A percentile compares a stretch with the other conserved stretches of the same genome.
These are phyloP conservation scores for Drosophila serrata DNA, from an alignment of 1,140 invertebrate genomes.

Conservation along the genomic window DNA sequence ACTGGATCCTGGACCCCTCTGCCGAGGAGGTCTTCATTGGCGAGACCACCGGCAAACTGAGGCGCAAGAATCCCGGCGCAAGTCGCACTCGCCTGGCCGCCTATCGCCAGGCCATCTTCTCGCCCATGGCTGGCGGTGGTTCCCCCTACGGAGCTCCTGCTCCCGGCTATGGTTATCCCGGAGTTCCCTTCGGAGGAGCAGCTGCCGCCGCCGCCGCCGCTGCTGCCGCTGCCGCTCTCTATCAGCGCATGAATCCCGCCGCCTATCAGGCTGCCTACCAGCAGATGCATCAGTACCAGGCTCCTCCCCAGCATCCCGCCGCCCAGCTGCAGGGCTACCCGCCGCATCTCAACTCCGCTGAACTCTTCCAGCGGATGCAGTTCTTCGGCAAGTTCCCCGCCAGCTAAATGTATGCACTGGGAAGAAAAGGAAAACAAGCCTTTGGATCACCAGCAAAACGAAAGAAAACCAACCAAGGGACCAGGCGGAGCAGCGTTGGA, in stretches of 20 bases:
- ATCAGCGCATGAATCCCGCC: conserved; percentile 77
- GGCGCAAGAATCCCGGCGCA: conserved; percentile 94
- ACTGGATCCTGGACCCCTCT: conserved; percentile 98
- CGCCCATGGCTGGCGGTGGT: conserved; percentile 78
- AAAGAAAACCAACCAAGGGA: conserved; percentile 30
- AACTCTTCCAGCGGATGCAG: conserved; percentile 82
- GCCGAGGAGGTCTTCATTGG: conserved; percentile 99
- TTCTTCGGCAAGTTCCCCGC: conserved; percentile 80
- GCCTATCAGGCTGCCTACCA: conserved; percentile 65
- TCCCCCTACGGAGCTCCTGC: conserved; percentile 48
- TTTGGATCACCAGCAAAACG: conserved; percentile 55
- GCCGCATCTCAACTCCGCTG: conserved; percentile 63
- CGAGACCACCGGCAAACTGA: conserved; percentile 97
- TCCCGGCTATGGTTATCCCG: conserved; percentile 68
- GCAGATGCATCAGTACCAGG: conserved; percentile 64
- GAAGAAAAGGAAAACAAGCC: conserved; percentile 38
- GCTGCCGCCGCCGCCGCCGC: conserved; percentile 68
- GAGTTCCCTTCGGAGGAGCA: conserved; percentile 65
- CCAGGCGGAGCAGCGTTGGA: conserved; percentile 47
- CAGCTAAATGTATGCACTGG: conserved; percentile 51
- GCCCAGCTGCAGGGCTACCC: conserved; percentile 58
- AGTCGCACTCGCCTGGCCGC: conserved; percentile 94
- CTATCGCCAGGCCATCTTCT: conserved; percentile 90
- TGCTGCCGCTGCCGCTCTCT: conserved; percentile 77
- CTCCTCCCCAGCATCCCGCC: conserved; percentile 26